Evolutionary conservation across 2,113 vertebrate species (phyloP), one percentile per base, ranked within the genome.

Genomic region (Triplophysa dalaica): DNA sequence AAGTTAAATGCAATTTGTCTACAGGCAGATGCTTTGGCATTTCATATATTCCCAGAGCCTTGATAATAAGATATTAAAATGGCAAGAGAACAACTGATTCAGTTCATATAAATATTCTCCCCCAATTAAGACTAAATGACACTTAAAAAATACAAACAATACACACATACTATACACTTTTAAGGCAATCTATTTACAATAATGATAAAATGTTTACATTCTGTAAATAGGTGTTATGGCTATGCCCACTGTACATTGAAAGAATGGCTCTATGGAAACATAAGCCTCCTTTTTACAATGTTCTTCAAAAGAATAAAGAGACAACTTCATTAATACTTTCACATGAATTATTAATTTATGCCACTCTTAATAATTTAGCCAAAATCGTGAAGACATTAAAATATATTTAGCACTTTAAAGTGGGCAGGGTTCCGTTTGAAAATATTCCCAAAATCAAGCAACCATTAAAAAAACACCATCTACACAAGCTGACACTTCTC

Each of bases 131-230:
- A 62, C 84, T 86, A 86, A 88, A 91, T 89, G 88, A 89, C 88
- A 81, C 81, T 87, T 89, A 92, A 86, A 38, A 87, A 88, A 72
- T 21, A 67, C 63, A 73, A 84, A 63, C 81, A 80, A 83, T 82
- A 89, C 90, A 88, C 91, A 89, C 87, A 79, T 90, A 87, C 89
- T 89, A 61, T 66, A 89, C 83, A 89, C 72, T 79, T 87, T 78
- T 75, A 92, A 90, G 87, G 90, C 89, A 92, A 87, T 58, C 84
- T 94, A 94, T 94, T 93, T 94, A 97, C 92, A 96, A 77, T 69
- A 87, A 24, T 56, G 77, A 80, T 12, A 54, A 75, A 85, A 85
- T 91, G 89, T 90, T 91, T 93, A 94, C 94, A 94, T 94, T 95
- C 93, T 94, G 90, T 88, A 90, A 84, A 87, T 80, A 86, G 87